Evolutionary conservation across 2,113 vertebrate species (phyloP).

Genomic region (Candoia aspera): DNA sequence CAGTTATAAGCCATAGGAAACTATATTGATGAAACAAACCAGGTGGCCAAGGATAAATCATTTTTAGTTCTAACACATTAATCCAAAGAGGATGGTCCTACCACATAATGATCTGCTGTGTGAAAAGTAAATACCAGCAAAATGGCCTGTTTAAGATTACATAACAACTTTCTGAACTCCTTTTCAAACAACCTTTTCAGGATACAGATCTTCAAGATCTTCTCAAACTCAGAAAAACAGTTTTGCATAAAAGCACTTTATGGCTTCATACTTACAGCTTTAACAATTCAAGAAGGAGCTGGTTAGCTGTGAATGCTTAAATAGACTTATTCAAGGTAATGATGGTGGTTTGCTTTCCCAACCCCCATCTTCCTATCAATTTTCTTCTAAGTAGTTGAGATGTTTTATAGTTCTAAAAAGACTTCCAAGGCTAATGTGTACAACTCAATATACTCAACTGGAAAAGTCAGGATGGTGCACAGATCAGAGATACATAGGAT

Average conservation of each 20-base stretch:
- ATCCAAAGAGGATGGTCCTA: neutral
- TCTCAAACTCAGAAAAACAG: accelerated
- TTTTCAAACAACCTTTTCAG: accelerated
- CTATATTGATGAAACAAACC: accelerated
- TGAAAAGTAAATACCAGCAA: accelerated
- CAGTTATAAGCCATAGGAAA: neutral
- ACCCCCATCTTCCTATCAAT: neutral
- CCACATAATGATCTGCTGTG: neutral
- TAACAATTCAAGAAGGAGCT: neutral
- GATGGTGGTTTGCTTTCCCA: neutral
- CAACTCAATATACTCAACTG: neutral
- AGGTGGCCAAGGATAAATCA: neutral
- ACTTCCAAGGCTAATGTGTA: neutral
- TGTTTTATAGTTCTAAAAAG: neutral
- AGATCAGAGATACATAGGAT: neutral
- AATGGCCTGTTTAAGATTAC: neutral
- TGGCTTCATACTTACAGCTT: accelerated
- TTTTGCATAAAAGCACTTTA: neutral
- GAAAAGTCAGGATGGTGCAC: neutral
- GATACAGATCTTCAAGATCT: accelerated
- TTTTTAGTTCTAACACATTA: accelerated
- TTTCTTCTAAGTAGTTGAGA: neutral
- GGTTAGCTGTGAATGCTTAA: neutral
- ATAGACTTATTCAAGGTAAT: neutral
- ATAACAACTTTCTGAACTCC: neutral